Conservation (phyloP, 2,888 invertebrate species). For the Melipona beecheii region DNA sequence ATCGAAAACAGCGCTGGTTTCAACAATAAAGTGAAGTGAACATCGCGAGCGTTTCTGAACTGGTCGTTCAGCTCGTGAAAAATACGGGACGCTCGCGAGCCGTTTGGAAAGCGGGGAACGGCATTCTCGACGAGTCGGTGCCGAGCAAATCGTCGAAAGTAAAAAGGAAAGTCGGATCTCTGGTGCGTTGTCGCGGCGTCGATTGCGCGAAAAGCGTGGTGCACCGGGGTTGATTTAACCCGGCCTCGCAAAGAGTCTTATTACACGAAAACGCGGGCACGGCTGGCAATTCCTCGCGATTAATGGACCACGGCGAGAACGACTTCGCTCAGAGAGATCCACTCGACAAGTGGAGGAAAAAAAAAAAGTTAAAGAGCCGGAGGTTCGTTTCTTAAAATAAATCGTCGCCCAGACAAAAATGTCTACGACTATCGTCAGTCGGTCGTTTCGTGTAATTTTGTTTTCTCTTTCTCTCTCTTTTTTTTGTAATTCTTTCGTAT, state of each 20-base stretch:
- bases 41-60: not conserved
- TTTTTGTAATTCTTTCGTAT: not conserved
- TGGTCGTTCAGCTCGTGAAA: not conserved
- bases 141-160: slow-evolving; percentile 40
- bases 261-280: slow-evolving; percentile 28
- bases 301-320: slow-evolving; percentile 37
- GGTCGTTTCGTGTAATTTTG: slow-evolving; percentile 24
- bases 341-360: slow-evolving; percentile 45
- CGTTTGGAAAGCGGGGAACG: slow-evolving; percentile 25
- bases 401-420: slow-evolving; percentile 70
- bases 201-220: slow-evolving; percentile 21
- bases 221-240: slow-evolving; percentile 39
- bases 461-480: not conserved
- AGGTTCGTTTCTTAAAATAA: slow-evolving; percentile 71
- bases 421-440: slow-evolving; percentile 27
- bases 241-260: slow-evolving; percentile 23
- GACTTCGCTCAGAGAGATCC: slow-evolving; percentile 20
- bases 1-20: too few relatives aligned
- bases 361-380: slow-evolving; percentile 52
- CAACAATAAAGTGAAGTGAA: not conserved
- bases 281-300: slow-evolving; percentile 37
- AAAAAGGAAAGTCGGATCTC: slow-evolving; percentile 34
- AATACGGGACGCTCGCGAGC: too few relatives aligned
- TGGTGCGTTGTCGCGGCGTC: slow-evolving; percentile 34
- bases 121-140: slow-evolving; percentile 23